Conservation (phyloP, 2,888 invertebrate species). For the Phragmatobia fuliginosa region DNA sequence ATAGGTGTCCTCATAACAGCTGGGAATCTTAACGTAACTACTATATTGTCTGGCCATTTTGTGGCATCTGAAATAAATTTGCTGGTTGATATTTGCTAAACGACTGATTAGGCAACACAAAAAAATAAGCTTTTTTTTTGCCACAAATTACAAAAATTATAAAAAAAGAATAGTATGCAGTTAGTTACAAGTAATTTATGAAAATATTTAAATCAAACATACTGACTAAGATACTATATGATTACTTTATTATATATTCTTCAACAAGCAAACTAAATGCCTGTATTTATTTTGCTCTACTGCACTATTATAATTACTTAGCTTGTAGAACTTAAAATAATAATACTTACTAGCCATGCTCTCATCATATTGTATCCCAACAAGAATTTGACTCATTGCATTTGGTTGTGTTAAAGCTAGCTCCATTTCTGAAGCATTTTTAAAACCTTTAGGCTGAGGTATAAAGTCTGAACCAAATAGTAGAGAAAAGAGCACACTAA, state of each 20-base stretch:
- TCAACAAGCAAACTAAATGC: background rate
- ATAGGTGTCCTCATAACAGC: slow-evolving; percentile 86
- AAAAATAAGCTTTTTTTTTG: too few relatives aligned
- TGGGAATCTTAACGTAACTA: slow-evolving; percentile 88
- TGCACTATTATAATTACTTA: too few relatives aligned
- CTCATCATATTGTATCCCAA: slow-evolving; percentile 81
- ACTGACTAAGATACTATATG: background rate
- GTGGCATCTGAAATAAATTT: slow-evolving; percentile 65
- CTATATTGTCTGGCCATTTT: slow-evolving; percentile 83
- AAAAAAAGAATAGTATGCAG: background rate
- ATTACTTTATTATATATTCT: background rate
- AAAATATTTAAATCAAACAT: background rate
- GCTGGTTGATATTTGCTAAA: background rate
- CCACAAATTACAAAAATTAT: background rate
- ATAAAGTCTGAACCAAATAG: slow-evolving; percentile 72
- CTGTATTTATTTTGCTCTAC: background rate
- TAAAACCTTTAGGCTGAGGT: slow-evolving; percentile 77
- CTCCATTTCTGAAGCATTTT: slow-evolving; percentile 73
- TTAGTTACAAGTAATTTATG: background rate
- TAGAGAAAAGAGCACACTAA: slow-evolving; percentile 70
- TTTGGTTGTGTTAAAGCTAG: slow-evolving; percentile 73
- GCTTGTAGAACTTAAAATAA: background rate
- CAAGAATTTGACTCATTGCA: slow-evolving; percentile 78
- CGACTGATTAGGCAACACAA: background rate
- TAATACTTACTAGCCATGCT: slow-evolving; percentile 76